A percentile compares a stretch with the other conserved stretches of the same genome.
Conservation (phyloP, 2,113 vertebrate species). For the Gavialis gangeticus region DNA sequence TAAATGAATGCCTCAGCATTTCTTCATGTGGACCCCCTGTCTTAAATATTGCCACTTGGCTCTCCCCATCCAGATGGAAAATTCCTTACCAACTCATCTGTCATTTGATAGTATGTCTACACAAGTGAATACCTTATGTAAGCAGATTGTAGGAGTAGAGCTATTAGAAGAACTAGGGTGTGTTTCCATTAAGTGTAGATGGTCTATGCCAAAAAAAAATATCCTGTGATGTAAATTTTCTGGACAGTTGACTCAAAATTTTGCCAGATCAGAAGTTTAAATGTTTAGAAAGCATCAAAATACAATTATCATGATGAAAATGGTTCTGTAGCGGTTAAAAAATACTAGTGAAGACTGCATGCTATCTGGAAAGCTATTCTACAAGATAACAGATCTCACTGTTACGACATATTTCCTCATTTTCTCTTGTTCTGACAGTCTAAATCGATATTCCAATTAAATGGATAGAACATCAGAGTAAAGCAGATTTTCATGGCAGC, state of each 20-base stretch:
- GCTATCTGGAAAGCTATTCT: background rate
- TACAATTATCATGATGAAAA: background rate
- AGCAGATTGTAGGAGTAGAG: background rate
- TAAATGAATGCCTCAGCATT: slow-evolving; percentile 51
- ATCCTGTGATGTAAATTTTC: background rate
- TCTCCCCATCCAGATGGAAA: slow-evolving; percentile 17
- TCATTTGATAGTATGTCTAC: slow-evolving; percentile 26
- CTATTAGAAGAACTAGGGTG: background rate
- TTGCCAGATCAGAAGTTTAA: background rate
- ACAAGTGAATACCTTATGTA: background rate
- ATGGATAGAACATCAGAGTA: background rate
- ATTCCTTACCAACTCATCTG: slow-evolving; percentile 28
- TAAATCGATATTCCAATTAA: slow-evolving; percentile 5
- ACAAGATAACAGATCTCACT: background rate
- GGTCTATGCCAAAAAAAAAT: background rate
- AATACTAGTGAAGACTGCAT: background rate
- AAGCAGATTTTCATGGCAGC: slow-evolving; percentile 7
- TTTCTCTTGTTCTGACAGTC: background rate
- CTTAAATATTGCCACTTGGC: background rate
- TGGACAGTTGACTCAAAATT: background rate
- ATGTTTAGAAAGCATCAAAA: background rate
- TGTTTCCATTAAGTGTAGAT: background rate
- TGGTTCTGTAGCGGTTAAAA: background rate
- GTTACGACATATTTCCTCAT: background rate
- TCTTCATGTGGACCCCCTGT: slow-evolving; percentile 30